Conservation (phyloP, 92 coral and sea anemone species). For the Chrysogorgia sp. region DNA sequence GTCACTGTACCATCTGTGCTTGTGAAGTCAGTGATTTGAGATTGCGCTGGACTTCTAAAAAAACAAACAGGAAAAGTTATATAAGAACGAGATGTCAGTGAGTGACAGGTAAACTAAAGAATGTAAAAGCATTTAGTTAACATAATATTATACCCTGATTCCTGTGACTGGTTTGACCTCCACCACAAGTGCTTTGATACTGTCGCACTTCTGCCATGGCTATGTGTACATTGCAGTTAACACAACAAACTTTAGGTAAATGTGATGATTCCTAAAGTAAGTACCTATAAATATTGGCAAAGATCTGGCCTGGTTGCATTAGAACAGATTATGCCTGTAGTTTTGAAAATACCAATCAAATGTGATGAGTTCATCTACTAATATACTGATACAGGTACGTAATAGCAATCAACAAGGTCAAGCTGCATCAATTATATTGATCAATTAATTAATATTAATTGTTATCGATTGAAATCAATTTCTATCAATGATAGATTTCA, state of each 20-base stretch:
- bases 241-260: conserved; percentile 44
- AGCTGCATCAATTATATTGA: too few relatives aligned
- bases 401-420: too few relatives aligned
- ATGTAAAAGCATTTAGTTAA: too few relatives aligned
- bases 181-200: conserved; percentile 41
- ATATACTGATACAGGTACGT: too few relatives aligned
- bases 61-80: not conserved
- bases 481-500: too few relatives aligned
- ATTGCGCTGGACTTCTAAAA: conserved; percentile 8
- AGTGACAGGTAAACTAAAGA: too few relatives aligned
- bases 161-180: conserved; percentile 11
- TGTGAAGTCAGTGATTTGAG: not conserved
- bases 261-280: conserved; percentile 13
- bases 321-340: too few relatives aligned
- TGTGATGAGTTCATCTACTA: too few relatives aligned
- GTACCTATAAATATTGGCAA: not conserved
- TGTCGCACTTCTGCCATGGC: conserved; percentile 43
- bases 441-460: too few relatives aligned
- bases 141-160: not conserved
- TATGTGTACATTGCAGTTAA: conserved; percentile 48
- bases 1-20: not conserved
- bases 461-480: too few relatives aligned
- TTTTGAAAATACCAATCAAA: too few relatives aligned
- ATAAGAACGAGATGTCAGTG: too few relatives aligned
- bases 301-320: not conserved